Base-by-base conservation (phyloP, 1,140 invertebrate species). In the Drosophila oshimai region DNA sequence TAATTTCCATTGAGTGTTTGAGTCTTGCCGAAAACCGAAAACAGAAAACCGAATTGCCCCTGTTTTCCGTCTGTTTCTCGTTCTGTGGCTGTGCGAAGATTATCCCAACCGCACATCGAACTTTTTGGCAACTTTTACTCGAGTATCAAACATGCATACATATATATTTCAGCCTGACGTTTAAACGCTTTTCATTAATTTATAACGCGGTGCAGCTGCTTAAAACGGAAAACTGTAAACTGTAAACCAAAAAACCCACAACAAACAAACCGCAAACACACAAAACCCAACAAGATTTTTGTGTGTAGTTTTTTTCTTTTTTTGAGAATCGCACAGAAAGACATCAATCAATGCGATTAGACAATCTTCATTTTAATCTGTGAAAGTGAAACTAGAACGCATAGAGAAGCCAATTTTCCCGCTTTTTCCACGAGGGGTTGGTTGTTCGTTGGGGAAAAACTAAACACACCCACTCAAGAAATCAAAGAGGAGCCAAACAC, bases 1-100 rank as follows among this genome's bases (percentile, higher is more conserved):
- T 88, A 87, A 87, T 87, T 87, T 81, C 76, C 77, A 87, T 87
- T 77, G 83, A 88, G 83, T 88, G 81, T 62, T 77, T 46, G n/a
- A n/a, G n/a, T n/a, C 47, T 42, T 51, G 22, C 53, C 55, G 47
- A n/a, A n/a, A n/a, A n/a, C n/a, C n/a, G n/a, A n/a, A n/a, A n/a
- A n/a, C 57, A 34, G 36, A 55, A 51, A 49, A 62, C 57, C 65
- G 51, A 75, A 76, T 75, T 76, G 74, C 54, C 49, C 42, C 41
- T 54, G 46, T 51, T 71, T 49, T 72, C 33, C 58, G 37, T 45
- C 15, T 73, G 58, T 34, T 62, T 54, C 58, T 62, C 45, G 39
- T 55, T 71, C 42, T 76, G 74, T 28, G 61, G 71, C 37, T 68
- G 46, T 74, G 64, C 55, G 45, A 45, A 55, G 70, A 65, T 65